phyloP scores from a whole-genome alignment of 2,797 vertebrate species.

The Pterois miles region DNA sequence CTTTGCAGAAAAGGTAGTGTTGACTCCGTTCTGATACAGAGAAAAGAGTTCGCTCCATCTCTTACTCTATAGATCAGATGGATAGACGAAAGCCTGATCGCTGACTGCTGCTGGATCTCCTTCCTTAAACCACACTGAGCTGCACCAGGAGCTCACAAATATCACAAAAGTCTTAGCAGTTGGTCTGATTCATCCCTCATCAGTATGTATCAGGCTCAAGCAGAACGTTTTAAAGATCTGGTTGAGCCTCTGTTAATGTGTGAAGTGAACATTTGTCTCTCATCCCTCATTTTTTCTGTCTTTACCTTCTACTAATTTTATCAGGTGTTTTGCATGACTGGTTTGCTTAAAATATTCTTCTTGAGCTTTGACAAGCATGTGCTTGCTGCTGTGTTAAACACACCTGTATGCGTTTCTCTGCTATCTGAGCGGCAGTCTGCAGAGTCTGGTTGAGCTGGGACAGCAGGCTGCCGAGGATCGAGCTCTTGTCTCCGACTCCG shows the following conservation, averaged over 20 bases:
- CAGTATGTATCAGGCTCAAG: neutral
- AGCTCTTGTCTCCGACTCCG: constrained; percentile 87
- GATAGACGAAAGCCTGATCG: no score
- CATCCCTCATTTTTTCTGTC: no score
- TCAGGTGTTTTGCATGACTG: no score
- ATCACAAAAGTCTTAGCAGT: no score
- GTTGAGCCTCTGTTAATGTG: no score
- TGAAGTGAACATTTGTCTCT: no score
- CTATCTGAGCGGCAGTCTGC: constrained; percentile 84
- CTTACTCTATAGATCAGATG: no score
- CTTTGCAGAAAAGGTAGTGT: no score
- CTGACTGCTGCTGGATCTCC: neutral
- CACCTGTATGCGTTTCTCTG: constrained; percentile 79
- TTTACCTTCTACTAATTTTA: no score
- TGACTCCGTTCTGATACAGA: no score
- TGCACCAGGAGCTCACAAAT: neutral
- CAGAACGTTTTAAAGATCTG: neutral
- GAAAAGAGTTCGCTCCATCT: no score
- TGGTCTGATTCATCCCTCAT: neutral
- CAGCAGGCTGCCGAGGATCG: constrained; percentile 84
- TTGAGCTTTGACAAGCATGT: neutral
- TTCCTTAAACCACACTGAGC: neutral
- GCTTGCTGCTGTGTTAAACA: neutral
- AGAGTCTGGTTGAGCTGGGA: constrained; percentile 87
- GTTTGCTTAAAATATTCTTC: accelerated